Evolutionary conservation across 1,140 invertebrate species (phyloP).

Genomic region (Drosophila serrata): DNA sequence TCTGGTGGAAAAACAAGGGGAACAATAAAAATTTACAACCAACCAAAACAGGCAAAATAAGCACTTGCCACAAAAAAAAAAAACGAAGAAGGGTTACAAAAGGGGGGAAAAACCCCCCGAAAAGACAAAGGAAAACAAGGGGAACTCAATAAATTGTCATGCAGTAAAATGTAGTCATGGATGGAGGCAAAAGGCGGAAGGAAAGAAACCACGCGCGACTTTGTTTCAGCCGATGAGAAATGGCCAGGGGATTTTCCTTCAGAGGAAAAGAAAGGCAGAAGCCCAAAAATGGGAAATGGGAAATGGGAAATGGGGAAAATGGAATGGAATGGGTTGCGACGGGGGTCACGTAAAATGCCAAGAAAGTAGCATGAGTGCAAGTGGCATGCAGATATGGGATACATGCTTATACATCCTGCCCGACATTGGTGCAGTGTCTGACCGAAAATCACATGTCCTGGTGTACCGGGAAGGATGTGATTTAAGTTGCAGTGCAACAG

Average conservation of each 20-base stretch:
- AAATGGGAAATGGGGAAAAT: conserved; percentile 23
- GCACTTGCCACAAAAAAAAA: conserved; percentile 1
- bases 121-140: conserved; percentile 53
- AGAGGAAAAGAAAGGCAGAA: conserved; percentile 11
- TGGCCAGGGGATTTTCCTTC: conserved; percentile 38
- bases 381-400: conserved; percentile 54
- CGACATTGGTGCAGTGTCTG: conserved; percentile 52
- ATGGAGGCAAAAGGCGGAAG: conserved; percentile 31
- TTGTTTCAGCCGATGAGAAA: conserved; percentile 74
- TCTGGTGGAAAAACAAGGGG: conserved; percentile 69
- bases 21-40: conserved; percentile 82
- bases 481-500: conserved; percentile 73
- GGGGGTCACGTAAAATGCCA: conserved; percentile 73
- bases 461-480: conserved; percentile 83
- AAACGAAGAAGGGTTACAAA: not conserved
- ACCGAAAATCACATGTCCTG: conserved; percentile 84
- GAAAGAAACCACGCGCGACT: conserved; percentile 66
- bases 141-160: conserved; percentile 84
- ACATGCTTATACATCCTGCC: conserved; percentile 39
- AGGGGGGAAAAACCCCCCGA: conserved; percentile 24
- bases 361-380: conserved; percentile 74
- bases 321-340: conserved; percentile 27
- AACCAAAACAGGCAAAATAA: conserved; percentile 55
- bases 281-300: conserved; percentile 13
- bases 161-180: conserved; percentile 78